Evolutionary conservation across 2,113 vertebrate genomes (phyloP), one percentile per base, ranked within the genome.

Genomic region (Cromileptes altivelis): DNA sequence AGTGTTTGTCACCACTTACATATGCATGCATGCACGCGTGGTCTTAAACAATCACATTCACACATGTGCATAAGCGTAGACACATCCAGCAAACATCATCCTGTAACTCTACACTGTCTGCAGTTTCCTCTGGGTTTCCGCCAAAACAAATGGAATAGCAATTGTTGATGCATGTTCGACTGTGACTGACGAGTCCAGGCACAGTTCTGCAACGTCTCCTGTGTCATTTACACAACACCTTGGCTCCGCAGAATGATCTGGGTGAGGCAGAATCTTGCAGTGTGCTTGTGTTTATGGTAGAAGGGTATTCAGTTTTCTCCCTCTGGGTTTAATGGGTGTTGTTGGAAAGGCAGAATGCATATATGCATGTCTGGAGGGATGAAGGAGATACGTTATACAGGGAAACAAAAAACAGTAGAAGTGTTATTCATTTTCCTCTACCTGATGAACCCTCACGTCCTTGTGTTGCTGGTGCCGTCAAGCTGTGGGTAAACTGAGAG

Each of bases 131-230:
- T 53, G 53, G 27, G 52, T 87, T 71, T 68, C 1, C 45, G 25
- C 13, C 70, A 18, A 71, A 70, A 40, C 12, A 1, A 80, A 69
- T 53, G 11, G 12, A 58, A 14, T 21, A 21, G 23, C n/a, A 23
- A 52, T 57, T 81, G 50, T 50, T 62, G 37, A 57, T 42, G 42
- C 63, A 49, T 11, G 37, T 68, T 45, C 17, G 3, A 49, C 70
- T 60, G 76, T 85, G 61, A 90, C 30, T 58, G 86, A 86, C 82
- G 81, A 71, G 73, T 53, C 73, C 85, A 86, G 78, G 75, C 72
- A 67, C 55, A 84, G 60, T 15, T 33, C 74, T 78, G 70, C 68
- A 70, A 61, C 30, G 15, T 79, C 76, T 80, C 70, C 30, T 77
- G 53, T 78, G 78, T 75, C 70, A 84, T 71, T 68, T 83, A 64